These are phyloP conservation scores for Drosophila melanosoma DNA, from an alignment of 2,888 invertebrate species.

Conservation along the genomic window DNA sequence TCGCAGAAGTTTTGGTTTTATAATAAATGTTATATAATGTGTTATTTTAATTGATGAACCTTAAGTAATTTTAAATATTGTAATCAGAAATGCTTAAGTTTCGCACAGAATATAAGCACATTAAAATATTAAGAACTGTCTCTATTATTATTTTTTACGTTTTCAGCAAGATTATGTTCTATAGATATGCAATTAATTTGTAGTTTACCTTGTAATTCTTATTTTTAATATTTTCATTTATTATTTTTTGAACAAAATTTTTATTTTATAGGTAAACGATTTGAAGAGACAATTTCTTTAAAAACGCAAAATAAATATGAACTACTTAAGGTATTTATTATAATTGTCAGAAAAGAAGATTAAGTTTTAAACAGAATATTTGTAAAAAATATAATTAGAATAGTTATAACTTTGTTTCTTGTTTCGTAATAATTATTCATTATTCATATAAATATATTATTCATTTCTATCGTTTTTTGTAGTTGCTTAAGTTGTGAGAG, in stretches of 20 bases:
- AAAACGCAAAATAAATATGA: not conserved
- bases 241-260: too few relatives aligned
- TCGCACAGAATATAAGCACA: not conserved
- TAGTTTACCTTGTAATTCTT: not conserved
- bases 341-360: not conserved
- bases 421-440: not conserved
- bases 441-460: not conserved
- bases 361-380: not conserved
- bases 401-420: not conserved
- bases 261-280: too few relatives aligned
- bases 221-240: not conserved
- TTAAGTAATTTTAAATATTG: not conserved
- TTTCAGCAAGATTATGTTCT: not conserved
- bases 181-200: not conserved
- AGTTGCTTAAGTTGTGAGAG: constrained; percentile 17
- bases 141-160: not conserved
- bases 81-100: not conserved
- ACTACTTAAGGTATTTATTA: not conserved
- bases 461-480: not conserved
- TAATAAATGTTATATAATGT: not conserved
- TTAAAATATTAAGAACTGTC: not conserved
- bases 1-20: not conserved
- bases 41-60: not conserved
- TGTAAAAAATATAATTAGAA: not conserved
- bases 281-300: not conserved